Base-by-base conservation (phyloP, 1,140 invertebrate genomes). In the Asobara japonica region DNA sequence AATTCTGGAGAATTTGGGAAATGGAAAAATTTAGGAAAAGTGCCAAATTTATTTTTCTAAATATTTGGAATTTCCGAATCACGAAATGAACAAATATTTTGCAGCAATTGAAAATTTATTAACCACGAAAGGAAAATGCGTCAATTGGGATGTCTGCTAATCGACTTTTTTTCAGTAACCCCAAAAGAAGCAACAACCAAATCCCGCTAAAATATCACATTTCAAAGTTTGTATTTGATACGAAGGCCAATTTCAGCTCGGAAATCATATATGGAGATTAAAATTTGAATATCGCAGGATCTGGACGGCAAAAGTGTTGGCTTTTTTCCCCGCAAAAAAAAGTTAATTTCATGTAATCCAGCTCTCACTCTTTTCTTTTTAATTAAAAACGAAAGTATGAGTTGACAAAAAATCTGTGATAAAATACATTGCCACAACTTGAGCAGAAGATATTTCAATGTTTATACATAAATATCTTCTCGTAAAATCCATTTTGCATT, bases 201-300 rank as follows among this genome's bases (percentile, higher is more conserved):
- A 45, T 16, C 5, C 7, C n/a, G 3, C 41, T 13, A 13, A 45
- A 45, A 45, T 45, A 16, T n/a, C 3, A n/a, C 8, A 38, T 38
- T 38, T 10, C 10, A 38, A 38, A 38, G 8, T 38, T 16, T 18
- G 41, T 7, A 45, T 45, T 45, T 45, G 10, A 45, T 45, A 45
- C n/a, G 10, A 1, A 16, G 41, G 41, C 41, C 41, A 13, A 18
- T 13, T 7, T 13, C 7, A 45, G 18, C 7, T 45, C 13, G 41
- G n/a, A 45, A 45, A 45, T 45, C 41, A 45, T 45, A 45, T 45
- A 45, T 45, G 41, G 41, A 45, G n/a, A 45, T 45, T 45, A 45
- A 45, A 45, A 45, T 45, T 45, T 45, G 41, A 45, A 45, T 45
- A 45, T 45, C 41, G 41, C 41, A 45, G 41, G n/a, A 13, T 45